Conservation (phyloP, 1,140 invertebrate genomes). For the Cherax quadricarinatus region DNA sequence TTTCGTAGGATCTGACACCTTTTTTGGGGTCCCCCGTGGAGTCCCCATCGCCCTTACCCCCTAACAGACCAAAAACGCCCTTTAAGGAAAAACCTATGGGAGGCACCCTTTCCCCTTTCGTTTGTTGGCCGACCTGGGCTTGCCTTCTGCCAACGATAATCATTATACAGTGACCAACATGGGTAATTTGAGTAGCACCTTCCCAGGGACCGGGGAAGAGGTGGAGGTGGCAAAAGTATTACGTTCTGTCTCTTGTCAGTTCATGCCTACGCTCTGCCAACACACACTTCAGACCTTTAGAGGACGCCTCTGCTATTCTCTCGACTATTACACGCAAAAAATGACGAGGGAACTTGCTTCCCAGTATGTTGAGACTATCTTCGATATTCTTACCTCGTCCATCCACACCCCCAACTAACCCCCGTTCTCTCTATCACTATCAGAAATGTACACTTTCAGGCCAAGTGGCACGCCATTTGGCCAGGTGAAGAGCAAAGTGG, state of each 20-base stretch:
- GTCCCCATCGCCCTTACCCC: constrained; percentile 54
- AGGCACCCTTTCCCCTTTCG: constrained; percentile 44
- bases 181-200: constrained; percentile 67
- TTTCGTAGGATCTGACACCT: constrained; percentile 49
- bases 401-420: constrained; percentile 52
- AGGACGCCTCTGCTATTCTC: constrained; percentile 70
- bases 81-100: constrained; percentile 65
- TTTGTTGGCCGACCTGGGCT: constrained; percentile 52
- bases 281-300: constrained; percentile 73
- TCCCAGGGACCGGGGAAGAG: constrained; percentile 63
- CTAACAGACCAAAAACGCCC: constrained; percentile 49
- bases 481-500: no score
- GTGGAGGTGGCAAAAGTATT: constrained; percentile 64
- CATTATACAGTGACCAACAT: constrained; percentile 73
- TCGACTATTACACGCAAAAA: constrained; percentile 73
- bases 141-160: constrained; percentile 69
- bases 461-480: no score
- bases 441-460: no score
- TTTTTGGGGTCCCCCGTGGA: constrained; percentile 69
- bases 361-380: constrained; percentile 49
- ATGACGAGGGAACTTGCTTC: constrained; percentile 52
- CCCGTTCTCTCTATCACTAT: not conserved
- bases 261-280: constrained; percentile 73
- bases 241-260: constrained; percentile 71
- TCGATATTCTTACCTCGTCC: constrained; percentile 49